phyloP scores from a whole-genome alignment of 2,113 vertebrate genomes.

The Cyphomyrus discorhynchus region DNA sequence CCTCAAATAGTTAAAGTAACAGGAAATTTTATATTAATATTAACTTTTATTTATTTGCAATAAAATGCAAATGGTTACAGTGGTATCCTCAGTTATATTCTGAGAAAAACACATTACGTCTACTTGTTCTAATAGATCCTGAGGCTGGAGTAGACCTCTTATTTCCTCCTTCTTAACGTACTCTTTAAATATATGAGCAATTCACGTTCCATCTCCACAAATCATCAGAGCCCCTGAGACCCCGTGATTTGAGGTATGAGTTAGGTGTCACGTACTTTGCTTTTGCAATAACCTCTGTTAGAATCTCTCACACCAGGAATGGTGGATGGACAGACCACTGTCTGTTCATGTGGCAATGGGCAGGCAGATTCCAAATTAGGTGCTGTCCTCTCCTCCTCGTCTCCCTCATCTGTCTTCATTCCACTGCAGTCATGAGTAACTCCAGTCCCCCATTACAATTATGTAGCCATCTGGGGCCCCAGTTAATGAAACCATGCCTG shows the following conservation, averaged over 20 bases:
- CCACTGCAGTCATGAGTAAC: slow-evolving; percentile 34
- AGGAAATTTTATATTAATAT: not conserved
- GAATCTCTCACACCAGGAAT: not conserved
- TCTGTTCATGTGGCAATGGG: not conserved
- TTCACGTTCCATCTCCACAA: not conserved
- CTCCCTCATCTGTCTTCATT: slow-evolving; percentile 43
- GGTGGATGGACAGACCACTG: not conserved
- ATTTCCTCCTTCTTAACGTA: not conserved
- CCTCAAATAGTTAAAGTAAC: not conserved
- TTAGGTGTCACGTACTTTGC: not conserved
- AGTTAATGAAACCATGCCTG: slow-evolving; percentile 36
- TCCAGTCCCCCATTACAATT: slow-evolving; percentile 47
- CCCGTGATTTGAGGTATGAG: not conserved
- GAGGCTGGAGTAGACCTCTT: not conserved
- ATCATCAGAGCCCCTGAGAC: not conserved
- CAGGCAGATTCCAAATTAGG: not conserved
- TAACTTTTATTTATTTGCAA: not conserved
- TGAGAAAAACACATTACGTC: not conserved
- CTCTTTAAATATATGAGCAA: not conserved
- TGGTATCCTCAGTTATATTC: not conserved
- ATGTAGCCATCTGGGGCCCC: slow-evolving; percentile 39
- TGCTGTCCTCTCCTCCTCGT: not conserved
- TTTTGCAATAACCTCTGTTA: not conserved
- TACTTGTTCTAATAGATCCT: not conserved
- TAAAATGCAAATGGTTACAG: not conserved